A percentile compares a stretch with the other conserved stretches of the same genome.
Evolutionary conservation across 2,888 invertebrate species (phyloP).

Genomic region (Drosophila demipolita): DNA sequence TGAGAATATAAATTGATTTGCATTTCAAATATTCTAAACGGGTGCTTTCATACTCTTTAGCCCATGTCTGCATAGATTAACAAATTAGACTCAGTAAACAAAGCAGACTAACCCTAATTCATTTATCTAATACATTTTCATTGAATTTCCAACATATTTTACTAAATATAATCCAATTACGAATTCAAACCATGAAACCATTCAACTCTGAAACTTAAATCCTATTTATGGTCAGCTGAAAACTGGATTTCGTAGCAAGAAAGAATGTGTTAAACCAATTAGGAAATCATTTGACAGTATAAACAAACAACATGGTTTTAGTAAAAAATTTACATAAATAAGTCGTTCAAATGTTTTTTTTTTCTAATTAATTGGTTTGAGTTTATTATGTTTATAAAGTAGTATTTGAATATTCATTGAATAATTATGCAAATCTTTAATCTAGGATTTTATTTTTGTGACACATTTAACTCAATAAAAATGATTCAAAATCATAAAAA

Average conservation of each 20-base stretch:
- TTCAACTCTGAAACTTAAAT: constrained; percentile 28
- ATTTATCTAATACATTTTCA: constrained; percentile 34
- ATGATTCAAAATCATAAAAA: background rate
- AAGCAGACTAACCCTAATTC: constrained; percentile 20
- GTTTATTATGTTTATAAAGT: constrained; percentile 57
- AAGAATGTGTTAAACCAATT: constrained; percentile 69
- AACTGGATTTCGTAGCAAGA: constrained; percentile 26
- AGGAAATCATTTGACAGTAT: constrained; percentile 36
- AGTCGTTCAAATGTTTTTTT: constrained; percentile 47
- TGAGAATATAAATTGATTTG: constrained; percentile 34
- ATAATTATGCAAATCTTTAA: constrained; percentile 36
- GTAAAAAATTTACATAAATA: constrained; percentile 64
- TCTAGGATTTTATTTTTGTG: background rate
- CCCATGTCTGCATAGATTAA: constrained; percentile 26
- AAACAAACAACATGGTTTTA: constrained; percentile 49
- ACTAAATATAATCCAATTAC: background rate
- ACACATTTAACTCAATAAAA: background rate
- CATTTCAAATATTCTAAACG: background rate
- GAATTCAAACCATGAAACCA: constrained; percentile 20
- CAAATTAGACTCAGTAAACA: constrained; percentile 59
- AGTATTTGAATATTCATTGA: constrained; percentile 57
- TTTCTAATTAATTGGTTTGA: constrained; percentile 61
- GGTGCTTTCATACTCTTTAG: constrained; percentile 10
- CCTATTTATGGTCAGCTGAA: constrained; percentile 35
- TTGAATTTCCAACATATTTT: background rate